Evolutionary conservation across 2,888 invertebrate genomes (phyloP).

Genomic region (Rhingia rostrata): DNA sequence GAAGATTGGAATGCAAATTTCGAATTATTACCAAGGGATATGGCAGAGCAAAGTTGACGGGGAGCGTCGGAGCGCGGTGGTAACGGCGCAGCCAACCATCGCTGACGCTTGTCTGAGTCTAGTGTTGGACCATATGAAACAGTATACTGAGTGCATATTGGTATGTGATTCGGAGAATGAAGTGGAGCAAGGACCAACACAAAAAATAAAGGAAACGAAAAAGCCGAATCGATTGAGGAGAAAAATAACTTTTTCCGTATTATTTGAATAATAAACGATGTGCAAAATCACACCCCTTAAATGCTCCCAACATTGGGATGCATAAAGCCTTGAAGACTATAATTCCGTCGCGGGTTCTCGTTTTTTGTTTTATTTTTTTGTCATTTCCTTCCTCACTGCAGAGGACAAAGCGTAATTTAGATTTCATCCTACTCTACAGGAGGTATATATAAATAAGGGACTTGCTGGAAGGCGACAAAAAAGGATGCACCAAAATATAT

Average conservation of each 20-base stretch:
- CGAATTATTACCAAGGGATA: constrained; percentile 81
- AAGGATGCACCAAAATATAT: not conserved
- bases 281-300: constrained; percentile 79
- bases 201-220: constrained; percentile 13
- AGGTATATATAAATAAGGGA: constrained; percentile 24
- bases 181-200: constrained; percentile 52
- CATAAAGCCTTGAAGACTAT: constrained; percentile 36
- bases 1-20: constrained; percentile 83
- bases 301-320: constrained; percentile 21
- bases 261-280: constrained; percentile 82
- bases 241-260: constrained; percentile 76
- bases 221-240: constrained; percentile 54
- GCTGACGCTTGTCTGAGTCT: constrained; percentile 52
- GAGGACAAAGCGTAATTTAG: constrained; percentile 33
- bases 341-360: constrained; percentile 39
- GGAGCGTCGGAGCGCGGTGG: not conserved
- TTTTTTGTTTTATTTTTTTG: constrained; percentile 3
- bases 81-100: constrained; percentile 3
- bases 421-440: constrained; percentile 2
- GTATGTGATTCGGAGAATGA: constrained; percentile 54
- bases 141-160: constrained; percentile 41
- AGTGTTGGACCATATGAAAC: constrained; percentile 54
- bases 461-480: not conserved
- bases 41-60: constrained; percentile 21
- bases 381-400: constrained; percentile 14